A percentile compares a stretch with the other conserved stretches of the same genome.
phyloP scores from a whole-genome alignment of 2,797 vertebrate genomes.

The Anguilla megastoma region DNA sequence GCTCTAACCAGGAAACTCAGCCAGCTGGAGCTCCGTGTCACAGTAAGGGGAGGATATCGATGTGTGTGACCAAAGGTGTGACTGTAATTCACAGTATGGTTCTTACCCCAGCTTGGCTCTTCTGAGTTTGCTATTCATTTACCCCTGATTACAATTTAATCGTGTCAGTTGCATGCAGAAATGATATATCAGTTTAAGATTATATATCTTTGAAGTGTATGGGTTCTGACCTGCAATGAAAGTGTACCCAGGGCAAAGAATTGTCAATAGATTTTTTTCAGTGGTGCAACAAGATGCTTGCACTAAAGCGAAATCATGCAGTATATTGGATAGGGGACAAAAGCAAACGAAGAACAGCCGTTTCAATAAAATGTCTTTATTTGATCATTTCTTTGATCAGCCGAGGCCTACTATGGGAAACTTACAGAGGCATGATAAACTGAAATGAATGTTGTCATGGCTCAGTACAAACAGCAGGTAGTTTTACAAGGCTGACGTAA shows the following conservation, averaged over 20 bases:
- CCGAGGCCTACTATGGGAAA: background rate
- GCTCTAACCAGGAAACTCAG: background rate
- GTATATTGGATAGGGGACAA: background rate
- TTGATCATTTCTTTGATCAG: background rate
- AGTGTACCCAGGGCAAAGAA: background rate
- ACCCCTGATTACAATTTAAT: background rate
- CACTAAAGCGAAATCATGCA: background rate
- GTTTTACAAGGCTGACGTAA: background rate
- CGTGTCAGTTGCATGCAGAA: background rate
- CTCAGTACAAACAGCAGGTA: background rate
- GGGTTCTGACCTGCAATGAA: background rate
- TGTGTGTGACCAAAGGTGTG: background rate
- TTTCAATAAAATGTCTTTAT: background rate
- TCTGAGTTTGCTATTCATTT: background rate
- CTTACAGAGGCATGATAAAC: background rate
- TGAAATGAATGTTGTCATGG: background rate
- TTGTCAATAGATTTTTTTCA: background rate
- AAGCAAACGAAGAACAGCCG: background rate
- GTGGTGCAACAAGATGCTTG: background rate
- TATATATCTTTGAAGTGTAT: background rate
- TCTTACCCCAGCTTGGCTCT: background rate
- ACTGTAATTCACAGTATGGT: background rate
- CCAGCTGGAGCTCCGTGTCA: background rate
- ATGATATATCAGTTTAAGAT: background rate
- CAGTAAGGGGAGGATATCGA: background rate